These are phyloP conservation scores for Catocala sponsa DNA, from an alignment of 2,888 invertebrate species.

Conservation along the genomic window DNA sequence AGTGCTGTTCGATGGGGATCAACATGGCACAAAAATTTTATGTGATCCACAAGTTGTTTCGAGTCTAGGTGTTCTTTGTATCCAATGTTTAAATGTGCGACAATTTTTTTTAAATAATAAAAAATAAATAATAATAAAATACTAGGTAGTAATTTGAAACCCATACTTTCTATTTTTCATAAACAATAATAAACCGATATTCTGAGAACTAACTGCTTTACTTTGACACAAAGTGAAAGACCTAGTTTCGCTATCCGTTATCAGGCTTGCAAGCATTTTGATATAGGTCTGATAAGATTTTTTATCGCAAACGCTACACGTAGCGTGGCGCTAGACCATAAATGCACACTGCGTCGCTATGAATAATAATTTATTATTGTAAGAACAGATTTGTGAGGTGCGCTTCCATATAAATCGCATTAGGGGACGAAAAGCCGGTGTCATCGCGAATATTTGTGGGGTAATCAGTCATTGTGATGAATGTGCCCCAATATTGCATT, in stretches of 20 bases:
- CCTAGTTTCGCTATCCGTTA: conserved; percentile 49
- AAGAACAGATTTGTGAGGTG: neutral
- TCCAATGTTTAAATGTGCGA: too few species aligned
- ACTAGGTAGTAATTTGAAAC: too few species aligned
- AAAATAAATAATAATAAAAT: too few species aligned
- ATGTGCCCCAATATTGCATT: neutral
- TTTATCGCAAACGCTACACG: neutral
- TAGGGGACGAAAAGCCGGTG: neutral
- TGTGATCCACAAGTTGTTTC: too few species aligned
- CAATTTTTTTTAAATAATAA: too few species aligned
- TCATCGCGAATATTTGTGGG: neutral
- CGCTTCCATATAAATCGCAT: neutral
- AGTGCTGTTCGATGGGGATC: too few species aligned
- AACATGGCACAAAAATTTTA: too few species aligned
- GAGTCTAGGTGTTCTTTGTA: too few species aligned
- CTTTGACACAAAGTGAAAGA: conserved; percentile 16
- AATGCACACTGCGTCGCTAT: neutral
- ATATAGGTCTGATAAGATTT: conserved; percentile 18
- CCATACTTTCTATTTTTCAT: too few species aligned
- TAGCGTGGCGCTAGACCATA: neutral
- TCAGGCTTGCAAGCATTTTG: conserved; percentile 22
- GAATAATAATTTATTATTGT: neutral
- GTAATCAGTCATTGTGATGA: conserved; percentile 4
- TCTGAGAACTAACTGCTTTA: neutral
- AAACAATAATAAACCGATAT: too few species aligned